phyloP scores from a whole-genome alignment of 2,888 invertebrate genomes.

The Malthinus flaveolus region DNA sequence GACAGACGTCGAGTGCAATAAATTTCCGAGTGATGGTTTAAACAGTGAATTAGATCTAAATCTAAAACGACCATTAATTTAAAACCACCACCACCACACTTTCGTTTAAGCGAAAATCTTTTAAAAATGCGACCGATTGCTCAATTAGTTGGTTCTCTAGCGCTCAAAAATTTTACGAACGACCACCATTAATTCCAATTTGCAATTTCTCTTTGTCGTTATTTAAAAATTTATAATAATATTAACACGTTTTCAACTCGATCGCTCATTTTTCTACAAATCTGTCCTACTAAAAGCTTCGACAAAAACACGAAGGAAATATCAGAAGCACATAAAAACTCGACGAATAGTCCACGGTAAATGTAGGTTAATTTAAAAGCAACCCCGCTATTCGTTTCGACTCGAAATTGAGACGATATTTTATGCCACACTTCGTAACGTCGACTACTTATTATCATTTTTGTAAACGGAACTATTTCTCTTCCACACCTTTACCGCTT shows the following conservation, averaged over 20 bases:
- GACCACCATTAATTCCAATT: neutral
- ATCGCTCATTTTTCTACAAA: conserved; percentile 11
- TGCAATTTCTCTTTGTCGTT: neutral
- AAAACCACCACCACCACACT: neutral
- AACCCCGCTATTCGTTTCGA: conserved; percentile 12
- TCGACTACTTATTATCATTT: conserved; percentile 20
- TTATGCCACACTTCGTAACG: conserved; percentile 17
- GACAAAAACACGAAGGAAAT: conserved; percentile 24
- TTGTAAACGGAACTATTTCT: conserved; percentile 7
- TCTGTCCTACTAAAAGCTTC: conserved; percentile 18
- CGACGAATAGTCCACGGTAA: conserved; percentile 24
- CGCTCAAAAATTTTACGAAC: too few relatives aligned
- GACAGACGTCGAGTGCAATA: neutral
- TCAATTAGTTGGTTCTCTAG: too few relatives aligned
- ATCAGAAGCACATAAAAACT: conserved; percentile 25
- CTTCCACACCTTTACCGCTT: neutral
- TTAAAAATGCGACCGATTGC: too few relatives aligned
- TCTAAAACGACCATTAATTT: conserved; percentile 3
- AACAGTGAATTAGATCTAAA: conserved; percentile 1
- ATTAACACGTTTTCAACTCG: conserved; percentile 5
- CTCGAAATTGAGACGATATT: conserved; percentile 25
- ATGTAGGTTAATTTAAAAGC: conserved; percentile 28
- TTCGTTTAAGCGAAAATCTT: neutral
- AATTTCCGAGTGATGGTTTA: neutral
- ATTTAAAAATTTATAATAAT: neutral